Evolutionary conservation across 2,113 vertebrate species (phyloP).

Genomic region (Leiothrix lutea): DNA sequence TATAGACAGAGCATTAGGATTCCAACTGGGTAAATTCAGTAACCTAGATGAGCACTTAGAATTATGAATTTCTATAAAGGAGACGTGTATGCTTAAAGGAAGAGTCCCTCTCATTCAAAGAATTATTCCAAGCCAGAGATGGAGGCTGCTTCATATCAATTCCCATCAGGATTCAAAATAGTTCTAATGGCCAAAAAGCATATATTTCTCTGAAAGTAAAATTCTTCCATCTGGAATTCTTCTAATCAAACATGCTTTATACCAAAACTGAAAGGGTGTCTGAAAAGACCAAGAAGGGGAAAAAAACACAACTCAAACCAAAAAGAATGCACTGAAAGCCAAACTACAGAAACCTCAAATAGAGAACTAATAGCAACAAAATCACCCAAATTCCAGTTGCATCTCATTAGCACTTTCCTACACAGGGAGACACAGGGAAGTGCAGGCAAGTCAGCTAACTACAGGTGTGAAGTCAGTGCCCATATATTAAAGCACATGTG

Average conservation of each 20-base stretch:
- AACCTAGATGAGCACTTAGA: no score
- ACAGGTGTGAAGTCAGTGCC: slow-evolving; percentile 13
- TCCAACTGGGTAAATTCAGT: no score
- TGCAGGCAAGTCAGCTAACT: neutral
- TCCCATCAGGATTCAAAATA: neutral
- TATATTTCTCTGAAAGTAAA: neutral
- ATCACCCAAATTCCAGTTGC: neutral
- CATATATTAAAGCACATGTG: slow-evolving; percentile 11
- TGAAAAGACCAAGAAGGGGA: neutral
- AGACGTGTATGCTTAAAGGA: neutral
- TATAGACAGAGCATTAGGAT: no score
- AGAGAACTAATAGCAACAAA: neutral
- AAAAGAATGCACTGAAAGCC: neutral
- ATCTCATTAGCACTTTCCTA: slow-evolving; percentile 4
- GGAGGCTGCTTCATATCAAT: neutral
- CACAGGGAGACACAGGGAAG: neutral
- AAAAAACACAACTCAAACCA: neutral
- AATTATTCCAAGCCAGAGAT: neutral
- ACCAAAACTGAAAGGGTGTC: neutral
- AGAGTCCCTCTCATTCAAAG: neutral
- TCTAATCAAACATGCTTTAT: neutral
- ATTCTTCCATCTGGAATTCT: neutral
- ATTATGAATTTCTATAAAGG: neutral
- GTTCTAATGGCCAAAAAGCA: neutral
- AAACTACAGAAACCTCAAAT: slow-evolving; percentile 8